phyloP scores from a whole-genome alignment of 2,797 vertebrate genomes.

The Pempheris klunzingeri region DNA sequence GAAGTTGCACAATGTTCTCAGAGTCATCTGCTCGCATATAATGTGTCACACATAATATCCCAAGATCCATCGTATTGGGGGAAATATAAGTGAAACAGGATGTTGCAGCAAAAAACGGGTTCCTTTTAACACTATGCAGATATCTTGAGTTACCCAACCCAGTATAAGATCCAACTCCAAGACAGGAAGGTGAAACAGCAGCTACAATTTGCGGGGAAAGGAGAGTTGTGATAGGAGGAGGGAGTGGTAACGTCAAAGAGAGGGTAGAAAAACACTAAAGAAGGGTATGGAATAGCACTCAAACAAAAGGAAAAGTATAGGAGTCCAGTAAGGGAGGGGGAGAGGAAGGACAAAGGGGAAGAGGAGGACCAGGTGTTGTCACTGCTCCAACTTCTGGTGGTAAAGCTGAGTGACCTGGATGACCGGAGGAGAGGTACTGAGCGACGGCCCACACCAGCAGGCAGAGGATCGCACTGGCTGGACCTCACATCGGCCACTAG shows the following conservation, averaged over 20 bases:
- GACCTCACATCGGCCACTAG: constrained; percentile 72
- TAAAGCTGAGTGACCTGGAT: constrained; percentile 81
- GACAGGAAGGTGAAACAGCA: background rate
- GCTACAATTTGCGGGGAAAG: background rate
- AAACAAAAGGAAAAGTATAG: background rate
- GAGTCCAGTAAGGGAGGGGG: background rate
- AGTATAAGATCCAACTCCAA: constrained; percentile 3
- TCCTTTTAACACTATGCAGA: constrained; percentile 4
- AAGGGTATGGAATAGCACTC: background rate
- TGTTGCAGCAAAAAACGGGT: constrained; percentile 10
- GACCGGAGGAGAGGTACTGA: constrained; percentile 80
- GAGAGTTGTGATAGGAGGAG: background rate
- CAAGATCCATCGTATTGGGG: background rate
- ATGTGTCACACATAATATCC: constrained; percentile 15
- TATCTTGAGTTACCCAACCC: background rate
- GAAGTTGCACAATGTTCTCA: constrained; percentile 7
- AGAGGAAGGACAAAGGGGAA: background rate
- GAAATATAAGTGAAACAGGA: constrained; percentile 19
- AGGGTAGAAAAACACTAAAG: background rate
- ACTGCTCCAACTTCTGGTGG: constrained; percentile 64
- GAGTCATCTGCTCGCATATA: constrained; percentile 24
- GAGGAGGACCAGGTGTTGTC: constrained; percentile 17
- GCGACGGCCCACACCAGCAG: constrained; percentile 83
- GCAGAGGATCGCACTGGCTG: constrained; percentile 72
- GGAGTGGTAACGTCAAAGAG: background rate